A percentile compares a stretch with the other conserved stretches of the same genome.
These are phyloP conservation scores for Homarus gammarus DNA, from an alignment of 2,888 invertebrate species.

Conservation along the genomic window DNA sequence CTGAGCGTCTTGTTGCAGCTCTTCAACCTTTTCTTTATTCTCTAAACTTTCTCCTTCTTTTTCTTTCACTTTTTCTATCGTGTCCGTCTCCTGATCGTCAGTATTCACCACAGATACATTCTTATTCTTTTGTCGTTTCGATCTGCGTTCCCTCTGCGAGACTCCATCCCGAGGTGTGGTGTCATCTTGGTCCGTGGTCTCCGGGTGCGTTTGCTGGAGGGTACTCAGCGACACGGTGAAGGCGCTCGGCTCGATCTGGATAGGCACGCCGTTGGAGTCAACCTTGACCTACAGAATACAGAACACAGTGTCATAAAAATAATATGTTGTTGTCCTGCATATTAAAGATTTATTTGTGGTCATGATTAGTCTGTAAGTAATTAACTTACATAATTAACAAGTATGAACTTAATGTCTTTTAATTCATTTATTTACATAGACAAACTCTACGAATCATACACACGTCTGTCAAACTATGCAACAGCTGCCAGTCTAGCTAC, in stretches of 20 bases:
- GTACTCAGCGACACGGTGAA: slow-evolving; percentile 69
- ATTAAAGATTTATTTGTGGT: too few species aligned
- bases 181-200: slow-evolving; percentile 5
- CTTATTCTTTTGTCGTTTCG: background rate
- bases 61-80: slow-evolving; percentile 2
- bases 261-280: slow-evolving; percentile 72
- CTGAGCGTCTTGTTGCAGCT: background rate
- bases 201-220: slow-evolving; percentile 57
- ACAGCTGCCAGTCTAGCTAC: too few species aligned
- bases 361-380: too few species aligned
- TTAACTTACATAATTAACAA: too few species aligned
- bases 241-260: slow-evolving; percentile 74
- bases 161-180: background rate
- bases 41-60: slow-evolving; percentile 30
- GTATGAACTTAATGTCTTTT: too few species aligned
- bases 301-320: too few species aligned
- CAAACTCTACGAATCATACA: too few species aligned
- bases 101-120: background rate
- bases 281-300: slow-evolving; percentile 74
- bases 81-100: background rate
- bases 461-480: too few species aligned
- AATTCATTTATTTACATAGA: too few species aligned
- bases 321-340: too few species aligned
- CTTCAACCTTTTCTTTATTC: background rate
- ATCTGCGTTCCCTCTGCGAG: background rate